Percentiles rank a stretch among this genome's conserved stretches.
Conservation (phyloP, 2,888 invertebrate species). For the Piscicola geometra region DNA sequence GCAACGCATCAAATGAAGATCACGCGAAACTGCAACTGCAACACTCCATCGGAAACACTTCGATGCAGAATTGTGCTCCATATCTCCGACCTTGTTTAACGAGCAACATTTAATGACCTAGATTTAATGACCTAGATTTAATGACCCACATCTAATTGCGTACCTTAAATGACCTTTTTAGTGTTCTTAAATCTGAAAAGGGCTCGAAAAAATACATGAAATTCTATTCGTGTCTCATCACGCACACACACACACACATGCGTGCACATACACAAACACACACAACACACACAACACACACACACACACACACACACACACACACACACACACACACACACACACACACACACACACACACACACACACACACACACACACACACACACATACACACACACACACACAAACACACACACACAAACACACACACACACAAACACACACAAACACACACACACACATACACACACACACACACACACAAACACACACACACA, state of each 20-base stretch:
- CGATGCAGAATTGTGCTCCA: too few species aligned
- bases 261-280: constrained; percentile 15
- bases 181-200: too few species aligned
- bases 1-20: too few species aligned
- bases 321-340: constrained; percentile 18
- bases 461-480: constrained; percentile 18
- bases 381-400: constrained; percentile 18
- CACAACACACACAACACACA: constrained; percentile 18
- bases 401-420: constrained; percentile 21
- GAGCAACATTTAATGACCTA: too few species aligned
- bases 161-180: too few species aligned
- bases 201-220: too few species aligned
- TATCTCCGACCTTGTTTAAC: too few species aligned
- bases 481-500: constrained; percentile 13
- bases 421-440: constrained; percentile 3
- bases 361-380: constrained; percentile 15
- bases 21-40: too few species aligned
- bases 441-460: constrained; percentile 13
- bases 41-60: too few species aligned
- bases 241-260: constrained; percentile 19
- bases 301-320: constrained; percentile 13
- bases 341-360: constrained; percentile 14
- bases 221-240: neutral
- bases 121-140: too few species aligned
- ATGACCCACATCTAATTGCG: too few species aligned